Conservation (phyloP, 2,888 invertebrate genomes). For the Heliconius hortense region DNA sequence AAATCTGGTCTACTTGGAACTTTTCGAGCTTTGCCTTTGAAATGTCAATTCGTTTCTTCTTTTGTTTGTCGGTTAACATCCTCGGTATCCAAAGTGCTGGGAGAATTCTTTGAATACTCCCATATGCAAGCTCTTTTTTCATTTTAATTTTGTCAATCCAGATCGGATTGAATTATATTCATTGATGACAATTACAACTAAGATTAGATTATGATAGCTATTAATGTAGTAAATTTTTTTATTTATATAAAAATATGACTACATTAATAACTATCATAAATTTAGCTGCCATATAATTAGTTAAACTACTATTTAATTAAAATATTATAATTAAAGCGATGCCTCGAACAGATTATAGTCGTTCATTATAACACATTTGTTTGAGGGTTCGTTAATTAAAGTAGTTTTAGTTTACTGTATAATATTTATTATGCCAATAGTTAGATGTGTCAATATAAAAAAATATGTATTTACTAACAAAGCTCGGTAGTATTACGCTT, state of each 20-base stretch:
- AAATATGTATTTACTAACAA: neutral
- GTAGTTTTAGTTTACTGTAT: neutral
- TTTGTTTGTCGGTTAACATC: too few relatives aligned
- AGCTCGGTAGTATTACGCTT: neutral
- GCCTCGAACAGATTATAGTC: neutral
- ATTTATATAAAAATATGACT: neutral
- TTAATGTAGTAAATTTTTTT: too few relatives aligned
- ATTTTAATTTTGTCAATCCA: neutral
- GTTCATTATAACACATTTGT: neutral
- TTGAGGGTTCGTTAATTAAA: constrained; percentile 9
- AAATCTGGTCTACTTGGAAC: too few relatives aligned
- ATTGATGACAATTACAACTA: neutral
- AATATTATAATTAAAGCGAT: constrained; percentile 3
- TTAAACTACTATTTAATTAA: constrained; percentile 10
- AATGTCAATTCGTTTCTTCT: too few relatives aligned
- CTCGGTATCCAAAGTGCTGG: too few relatives aligned
- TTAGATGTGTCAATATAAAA: too few relatives aligned
- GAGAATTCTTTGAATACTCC: too few relatives aligned
- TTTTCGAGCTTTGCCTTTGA: too few relatives aligned
- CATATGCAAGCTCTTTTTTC: too few relatives aligned
- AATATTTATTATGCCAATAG: too few relatives aligned
- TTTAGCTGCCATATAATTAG: neutral
- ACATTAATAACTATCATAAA: neutral
- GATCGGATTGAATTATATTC: neutral
- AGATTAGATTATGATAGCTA: too few relatives aligned